Conservation (phyloP, 1,140 invertebrate genomes). For the Centruroides sculpturatus region DNA sequence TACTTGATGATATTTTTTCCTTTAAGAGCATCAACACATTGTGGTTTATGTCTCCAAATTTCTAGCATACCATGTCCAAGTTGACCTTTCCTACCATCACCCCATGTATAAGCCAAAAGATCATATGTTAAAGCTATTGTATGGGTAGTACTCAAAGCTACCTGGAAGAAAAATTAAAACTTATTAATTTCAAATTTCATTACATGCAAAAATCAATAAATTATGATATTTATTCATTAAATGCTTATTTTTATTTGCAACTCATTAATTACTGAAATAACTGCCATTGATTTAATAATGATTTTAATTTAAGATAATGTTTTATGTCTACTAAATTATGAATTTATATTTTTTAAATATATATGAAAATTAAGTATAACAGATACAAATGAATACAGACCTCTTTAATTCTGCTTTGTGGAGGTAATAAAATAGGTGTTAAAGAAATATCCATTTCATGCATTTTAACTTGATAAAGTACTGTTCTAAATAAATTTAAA, state of each 20-base stretch:
- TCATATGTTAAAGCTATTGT: slow-evolving; percentile 50
- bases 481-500: slow-evolving; percentile 29
- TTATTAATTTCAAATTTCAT: background rate
- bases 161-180: slow-evolving; percentile 21
- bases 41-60: slow-evolving; percentile 37
- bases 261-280: no score
- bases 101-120: slow-evolving; percentile 52
- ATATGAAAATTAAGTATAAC: no score
- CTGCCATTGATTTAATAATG: no score
- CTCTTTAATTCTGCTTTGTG: slow-evolving; percentile 33
- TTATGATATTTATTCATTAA: no score
- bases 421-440: slow-evolving; percentile 39
- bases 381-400: background rate
- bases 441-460: slow-evolving; percentile 37
- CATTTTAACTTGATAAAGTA: slow-evolving; percentile 41
- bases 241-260: no score
- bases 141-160: slow-evolving; percentile 49
- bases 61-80: slow-evolving; percentile 45
- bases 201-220: background rate
- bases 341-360: no score
- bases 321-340: no score
- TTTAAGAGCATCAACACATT: slow-evolving; percentile 40
- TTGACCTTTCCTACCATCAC: slow-evolving; percentile 48
- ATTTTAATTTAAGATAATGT: no score
- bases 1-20: slow-evolving; percentile 45